Evolutionary conservation across 2,797 vertebrate genomes (phyloP).

Genomic region (Poecilia picta): DNA sequence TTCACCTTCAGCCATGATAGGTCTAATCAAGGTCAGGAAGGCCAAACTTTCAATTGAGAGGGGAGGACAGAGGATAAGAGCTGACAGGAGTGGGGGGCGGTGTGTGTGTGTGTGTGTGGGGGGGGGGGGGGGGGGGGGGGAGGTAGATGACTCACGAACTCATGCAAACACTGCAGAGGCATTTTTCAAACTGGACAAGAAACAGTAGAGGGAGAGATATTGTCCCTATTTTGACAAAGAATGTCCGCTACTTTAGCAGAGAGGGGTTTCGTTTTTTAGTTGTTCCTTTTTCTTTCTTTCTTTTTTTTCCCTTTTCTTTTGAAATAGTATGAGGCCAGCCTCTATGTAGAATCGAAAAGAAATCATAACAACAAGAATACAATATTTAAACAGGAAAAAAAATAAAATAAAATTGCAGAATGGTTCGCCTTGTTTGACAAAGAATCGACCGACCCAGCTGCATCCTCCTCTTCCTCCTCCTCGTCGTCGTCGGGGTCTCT

Average conservation of each 20-base stretch:
- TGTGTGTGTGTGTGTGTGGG: too few relatives aligned
- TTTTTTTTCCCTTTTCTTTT: slow-evolving; percentile 75
- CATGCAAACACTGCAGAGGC: slow-evolving; percentile 78
- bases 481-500: slow-evolving; percentile 42
- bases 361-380: slow-evolving; percentile 84
- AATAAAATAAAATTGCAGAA: slow-evolving; percentile 91
- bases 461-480: slow-evolving; percentile 51
- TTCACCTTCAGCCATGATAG: slow-evolving; percentile 47
- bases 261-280: slow-evolving; percentile 78
- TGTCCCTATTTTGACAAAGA: slow-evolving; percentile 74
- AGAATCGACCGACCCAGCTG: slow-evolving; percentile 92
- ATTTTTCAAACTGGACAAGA: slow-evolving; percentile 68
- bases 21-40: slow-evolving; percentile 56
- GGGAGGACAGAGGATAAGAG: slow-evolving; percentile 14
- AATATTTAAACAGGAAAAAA: slow-evolving; percentile 84
- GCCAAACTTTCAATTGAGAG: slow-evolving; percentile 67
- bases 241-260: slow-evolving; percentile 79
- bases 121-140: slow-evolving; percentile 9
- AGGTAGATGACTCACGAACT: slow-evolving; percentile 71
- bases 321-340: slow-evolving; percentile 95
- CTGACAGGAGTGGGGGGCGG: neutral
- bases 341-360: slow-evolving; percentile 87
- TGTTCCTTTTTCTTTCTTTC: slow-evolving; percentile 74
- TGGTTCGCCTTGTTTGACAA: slow-evolving; percentile 92
- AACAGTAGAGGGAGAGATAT: slow-evolving; percentile 52